Evolutionary conservation across 2,888 invertebrate genomes (phyloP), one percentile per base, ranked within the genome.

Genomic region (Spicauda simplicius): DNA sequence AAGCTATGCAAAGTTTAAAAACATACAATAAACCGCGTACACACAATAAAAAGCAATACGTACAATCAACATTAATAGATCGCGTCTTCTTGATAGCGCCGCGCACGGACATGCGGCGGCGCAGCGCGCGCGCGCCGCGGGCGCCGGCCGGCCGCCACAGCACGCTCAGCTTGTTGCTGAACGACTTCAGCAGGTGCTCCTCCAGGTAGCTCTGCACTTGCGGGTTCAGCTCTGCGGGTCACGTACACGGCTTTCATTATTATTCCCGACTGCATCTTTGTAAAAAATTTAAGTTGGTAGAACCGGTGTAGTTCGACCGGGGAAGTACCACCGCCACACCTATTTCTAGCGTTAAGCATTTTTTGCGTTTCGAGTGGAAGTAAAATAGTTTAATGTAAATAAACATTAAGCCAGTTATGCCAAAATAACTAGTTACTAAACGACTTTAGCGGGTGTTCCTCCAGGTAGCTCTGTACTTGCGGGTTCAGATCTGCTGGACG

Each of bases 11-110:
- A n/a, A n/a, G n/a, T n/a, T n/a, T n/a, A n/a, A n/a, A n/a, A n/a
- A n/a, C n/a, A n/a, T n/a, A n/a, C n/a, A n/a, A n/a, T n/a, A n/a
- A n/a, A n/a, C n/a, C n/a, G n/a, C n/a, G n/a, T n/a, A n/a, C n/a
- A n/a, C n/a, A n/a, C 25, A 25, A 25, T 33, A 7, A 33, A 33
- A 48, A 45, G 14, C 48, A 48, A 60, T 53, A 95, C 96, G 94
- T 88, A 97, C 97, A 96, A 85, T 97, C 98, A 8, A 98, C 96
- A 80, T 97, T 97, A 72, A 99, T 99, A 12, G 98, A 98, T 74
- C 98, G 94, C 0, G 98, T 98, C 84, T 98, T 97, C 88, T 97
- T 97, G 69, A 99, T 98, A 53, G 98, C 98, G 63, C 99, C 99
- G 77, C 96, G 96, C 19, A 98, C 97, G 0, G 97, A 98, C 96